phyloP scores from a whole-genome alignment of 2,888 invertebrate species.

The Cosmia trapezina region DNA sequence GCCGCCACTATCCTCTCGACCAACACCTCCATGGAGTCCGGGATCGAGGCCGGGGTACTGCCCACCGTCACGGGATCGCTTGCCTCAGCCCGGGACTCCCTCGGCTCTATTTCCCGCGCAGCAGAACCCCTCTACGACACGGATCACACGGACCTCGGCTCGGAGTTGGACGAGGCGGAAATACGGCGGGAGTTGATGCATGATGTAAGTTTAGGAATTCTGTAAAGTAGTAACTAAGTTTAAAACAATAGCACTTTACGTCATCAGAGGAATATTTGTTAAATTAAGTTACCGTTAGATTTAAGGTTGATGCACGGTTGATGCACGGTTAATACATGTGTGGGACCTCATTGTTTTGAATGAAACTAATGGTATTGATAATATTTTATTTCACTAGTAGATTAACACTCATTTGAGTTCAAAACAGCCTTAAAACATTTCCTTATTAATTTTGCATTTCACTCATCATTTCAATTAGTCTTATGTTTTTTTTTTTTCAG shows the following conservation, averaged over 20 bases:
- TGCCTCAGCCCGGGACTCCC: constrained; percentile 88
- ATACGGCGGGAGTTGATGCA: constrained; percentile 94
- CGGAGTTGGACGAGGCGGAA: constrained; percentile 95
- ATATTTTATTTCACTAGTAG: constrained; percentile 31
- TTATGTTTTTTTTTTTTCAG: constrained; percentile 89
- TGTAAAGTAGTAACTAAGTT: not conserved
- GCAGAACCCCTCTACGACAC: constrained; percentile 93
- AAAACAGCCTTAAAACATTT: constrained; percentile 3
- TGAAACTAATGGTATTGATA: constrained; percentile 29
- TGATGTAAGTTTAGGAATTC: constrained; percentile 92
- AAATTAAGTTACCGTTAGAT: constrained; percentile 57
- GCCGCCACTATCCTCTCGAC: constrained; percentile 85
- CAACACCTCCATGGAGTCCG: constrained; percentile 91
- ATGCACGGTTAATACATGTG: constrained; percentile 55
- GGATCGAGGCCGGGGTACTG: constrained; percentile 92
- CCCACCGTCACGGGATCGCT: constrained; percentile 94
- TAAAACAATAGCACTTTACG: constrained; percentile 44
- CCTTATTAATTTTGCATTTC: not conserved
- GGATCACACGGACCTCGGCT: constrained; percentile 95
- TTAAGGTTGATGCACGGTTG: constrained; percentile 64
- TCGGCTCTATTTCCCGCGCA: constrained; percentile 91
- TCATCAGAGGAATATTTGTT: constrained; percentile 44
- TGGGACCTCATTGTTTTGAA: constrained; percentile 57
- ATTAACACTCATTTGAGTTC: constrained; percentile 1
- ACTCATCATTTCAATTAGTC: not conserved